These are phyloP conservation scores for Scaeva pyrastri DNA, from an alignment of 2,888 invertebrate species.

Conservation along the genomic window DNA sequence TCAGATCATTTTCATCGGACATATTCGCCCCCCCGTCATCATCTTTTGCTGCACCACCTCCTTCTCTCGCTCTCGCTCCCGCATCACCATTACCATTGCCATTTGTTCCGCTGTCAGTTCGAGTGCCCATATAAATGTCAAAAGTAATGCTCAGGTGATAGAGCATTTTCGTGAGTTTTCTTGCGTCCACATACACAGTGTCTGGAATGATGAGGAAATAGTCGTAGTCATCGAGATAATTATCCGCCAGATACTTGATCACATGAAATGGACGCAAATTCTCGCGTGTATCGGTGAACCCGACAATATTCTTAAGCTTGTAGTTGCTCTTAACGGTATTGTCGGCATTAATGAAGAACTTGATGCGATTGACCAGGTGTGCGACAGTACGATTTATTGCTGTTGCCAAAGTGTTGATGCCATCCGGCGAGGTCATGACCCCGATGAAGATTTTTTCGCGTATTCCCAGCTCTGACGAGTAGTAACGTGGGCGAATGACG, in stretches of 20 bases:
- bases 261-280: conserved; percentile 93
- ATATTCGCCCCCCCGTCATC: conserved; percentile 67
- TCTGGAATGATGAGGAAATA: conserved; percentile 96
- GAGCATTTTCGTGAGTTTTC: conserved; percentile 89
- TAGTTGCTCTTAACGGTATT: conserved; percentile 85
- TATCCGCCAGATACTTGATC: conserved; percentile 94
- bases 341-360: conserved; percentile 90
- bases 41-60: conserved; percentile 25
- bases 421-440: conserved; percentile 91
- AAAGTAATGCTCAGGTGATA: conserved; percentile 92
- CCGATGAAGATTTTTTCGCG: conserved; percentile 94
- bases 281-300: conserved; percentile 92
- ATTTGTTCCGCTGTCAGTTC: conserved; percentile 79
- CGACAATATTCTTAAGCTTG: conserved; percentile 90
- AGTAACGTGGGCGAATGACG: conserved; percentile 94
- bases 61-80: conserved; percentile 85
- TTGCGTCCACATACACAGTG: conserved; percentile 92
- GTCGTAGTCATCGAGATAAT: conserved; percentile 95
- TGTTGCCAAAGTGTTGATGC: conserved; percentile 89
- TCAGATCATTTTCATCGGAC: conserved; percentile 78
- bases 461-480: conserved; percentile 97
- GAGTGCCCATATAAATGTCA: conserved; percentile 92
- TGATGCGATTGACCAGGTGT: conserved; percentile 92
- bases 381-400: conserved; percentile 96
- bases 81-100: conserved; percentile 85